These are phyloP conservation scores for Venusia cambrica DNA, from an alignment of 2,888 invertebrate genomes.

Conservation along the genomic window DNA sequence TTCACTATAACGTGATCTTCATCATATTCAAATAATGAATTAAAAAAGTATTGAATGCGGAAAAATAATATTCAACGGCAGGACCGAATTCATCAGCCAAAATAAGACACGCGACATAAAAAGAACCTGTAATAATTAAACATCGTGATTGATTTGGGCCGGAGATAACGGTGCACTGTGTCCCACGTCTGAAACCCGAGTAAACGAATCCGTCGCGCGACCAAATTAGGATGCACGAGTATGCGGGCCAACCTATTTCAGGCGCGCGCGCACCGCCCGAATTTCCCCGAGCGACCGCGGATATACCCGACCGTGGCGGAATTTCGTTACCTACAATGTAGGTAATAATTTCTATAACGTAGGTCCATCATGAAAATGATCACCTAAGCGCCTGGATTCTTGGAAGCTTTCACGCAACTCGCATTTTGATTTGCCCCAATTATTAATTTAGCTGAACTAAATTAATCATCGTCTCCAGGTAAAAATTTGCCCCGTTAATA, in stretches of 20 bases:
- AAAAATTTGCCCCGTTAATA: conserved; percentile 6
- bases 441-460: conserved; percentile 19
- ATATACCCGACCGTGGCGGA: conserved; percentile 60
- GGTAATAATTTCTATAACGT: too few relatives aligned
- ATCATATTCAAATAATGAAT: too few relatives aligned
- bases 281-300: conserved; percentile 48
- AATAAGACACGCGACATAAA: background rate
- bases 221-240: conserved; percentile 82
- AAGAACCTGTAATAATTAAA: background rate
- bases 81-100: too few relatives aligned
- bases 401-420: conserved; percentile 32
- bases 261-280: conserved; percentile 58
- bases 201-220: conserved; percentile 60
- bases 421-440: conserved; percentile 32
- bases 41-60: too few relatives aligned
- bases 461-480: background rate
- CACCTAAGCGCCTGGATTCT: conserved; percentile 38
- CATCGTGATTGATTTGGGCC: background rate
- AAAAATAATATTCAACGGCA: too few relatives aligned
- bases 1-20: too few relatives aligned
- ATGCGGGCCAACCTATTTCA: conserved; percentile 67
- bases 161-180: conserved; percentile 33
- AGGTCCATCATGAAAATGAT: conserved; percentile 45
- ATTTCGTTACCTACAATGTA: conserved; percentile 54
- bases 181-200: conserved; percentile 51